These are phyloP conservation scores for Athalia circularis DNA, from an alignment of 2,888 invertebrate genomes.

Conservation along the genomic window DNA sequence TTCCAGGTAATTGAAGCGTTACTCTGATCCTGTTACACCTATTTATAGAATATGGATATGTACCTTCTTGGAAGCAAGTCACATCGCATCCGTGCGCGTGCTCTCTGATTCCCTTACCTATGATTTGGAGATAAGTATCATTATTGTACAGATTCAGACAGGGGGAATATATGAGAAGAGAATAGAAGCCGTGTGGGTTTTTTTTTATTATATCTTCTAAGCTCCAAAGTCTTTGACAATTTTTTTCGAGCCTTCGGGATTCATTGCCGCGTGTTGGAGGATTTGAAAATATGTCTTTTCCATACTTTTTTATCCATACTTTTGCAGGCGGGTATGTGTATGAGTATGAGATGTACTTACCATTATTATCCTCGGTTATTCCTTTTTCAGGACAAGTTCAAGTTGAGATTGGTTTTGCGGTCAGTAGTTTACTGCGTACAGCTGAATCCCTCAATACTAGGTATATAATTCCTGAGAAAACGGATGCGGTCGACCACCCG, in stretches of 20 bases:
- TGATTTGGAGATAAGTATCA: too few species aligned
- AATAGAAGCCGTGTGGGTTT: background rate
- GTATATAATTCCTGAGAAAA: constrained; percentile 13
- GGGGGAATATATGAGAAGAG: background rate
- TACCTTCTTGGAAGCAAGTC: constrained; percentile 37
- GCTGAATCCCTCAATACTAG: background rate
- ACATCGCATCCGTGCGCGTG: constrained; percentile 19
- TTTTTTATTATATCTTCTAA: background rate
- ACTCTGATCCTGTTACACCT: constrained; percentile 38
- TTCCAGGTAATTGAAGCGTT: constrained; percentile 37
- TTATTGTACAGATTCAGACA: too few species aligned
- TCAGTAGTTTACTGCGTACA: constrained; percentile 16
- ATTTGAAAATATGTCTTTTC: too few species aligned
- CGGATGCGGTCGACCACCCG: constrained; percentile 39
- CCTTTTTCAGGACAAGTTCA: constrained; percentile 23
- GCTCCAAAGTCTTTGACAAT: too few species aligned
- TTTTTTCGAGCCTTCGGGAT: too few species aligned
- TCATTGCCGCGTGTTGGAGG: too few species aligned
- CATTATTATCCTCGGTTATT: too few species aligned
- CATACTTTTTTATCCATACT: too few species aligned
- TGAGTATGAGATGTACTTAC: too few species aligned
- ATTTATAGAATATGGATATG: constrained; percentile 39
- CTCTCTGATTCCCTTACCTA: background rate
- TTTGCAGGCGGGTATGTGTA: too few species aligned
- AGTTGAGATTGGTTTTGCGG: constrained; percentile 32